Evolutionary conservation across 2,888 invertebrate genomes (phyloP).

Genomic region (Platycnemis pennipes): DNA sequence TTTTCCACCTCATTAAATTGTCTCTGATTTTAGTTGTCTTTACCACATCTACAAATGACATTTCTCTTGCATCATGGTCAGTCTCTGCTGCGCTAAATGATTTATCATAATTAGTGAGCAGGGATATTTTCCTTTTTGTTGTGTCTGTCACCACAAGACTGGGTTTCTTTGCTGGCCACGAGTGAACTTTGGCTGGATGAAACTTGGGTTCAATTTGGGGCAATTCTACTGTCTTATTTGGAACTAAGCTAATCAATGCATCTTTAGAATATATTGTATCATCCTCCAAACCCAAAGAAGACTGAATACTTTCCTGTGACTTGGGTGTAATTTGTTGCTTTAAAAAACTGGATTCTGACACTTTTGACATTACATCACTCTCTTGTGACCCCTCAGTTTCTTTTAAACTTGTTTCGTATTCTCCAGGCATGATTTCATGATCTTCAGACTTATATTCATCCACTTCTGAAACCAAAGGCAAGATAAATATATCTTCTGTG

Average conservation of each 20-base stretch:
- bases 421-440: neutral
- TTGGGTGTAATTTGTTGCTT: neutral
- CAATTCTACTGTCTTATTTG: constrained; percentile 40
- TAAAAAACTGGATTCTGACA: neutral
- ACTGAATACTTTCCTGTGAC: constrained; percentile 25
- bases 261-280: neutral
- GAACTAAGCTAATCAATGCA: neutral
- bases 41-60: constrained; percentile 47
- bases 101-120: constrained; percentile 44
- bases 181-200: neutral
- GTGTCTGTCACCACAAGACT: constrained; percentile 41
- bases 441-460: neutral
- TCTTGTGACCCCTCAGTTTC: neutral
- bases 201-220: constrained; percentile 39
- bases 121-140: constrained; percentile 18
- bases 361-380: neutral
- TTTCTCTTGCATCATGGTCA: constrained; percentile 17
- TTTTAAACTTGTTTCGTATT: neutral
- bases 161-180: constrained; percentile 28
- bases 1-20: constrained; percentile 54
- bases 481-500: constrained; percentile 42
- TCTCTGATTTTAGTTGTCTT: constrained; percentile 52
- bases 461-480: neutral
- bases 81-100: constrained; percentile 42
- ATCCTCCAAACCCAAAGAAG: constrained; percentile 28